These are phyloP conservation scores for Steinernema khuongi DNA, from an alignment of 1,140 invertebrate species.

Conservation along the genomic window DNA sequence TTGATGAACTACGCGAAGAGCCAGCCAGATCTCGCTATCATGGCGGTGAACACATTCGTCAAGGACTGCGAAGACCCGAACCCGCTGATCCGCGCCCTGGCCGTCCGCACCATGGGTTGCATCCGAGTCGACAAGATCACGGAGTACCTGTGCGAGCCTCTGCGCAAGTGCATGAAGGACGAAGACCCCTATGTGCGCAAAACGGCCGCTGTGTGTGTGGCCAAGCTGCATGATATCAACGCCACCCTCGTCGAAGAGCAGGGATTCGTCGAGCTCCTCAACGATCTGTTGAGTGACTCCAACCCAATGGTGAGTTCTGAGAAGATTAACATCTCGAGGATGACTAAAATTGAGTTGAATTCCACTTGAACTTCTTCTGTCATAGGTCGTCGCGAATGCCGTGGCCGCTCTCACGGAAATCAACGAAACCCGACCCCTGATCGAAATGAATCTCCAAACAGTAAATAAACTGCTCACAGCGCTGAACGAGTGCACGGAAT, in stretches of 20 bases:
- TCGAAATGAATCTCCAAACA: constrained; percentile 93
- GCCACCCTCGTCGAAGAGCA: constrained; percentile 93
- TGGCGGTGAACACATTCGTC: constrained; percentile 99
- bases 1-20: constrained; percentile 99
- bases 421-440: constrained; percentile 85
- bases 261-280: constrained; percentile 93
- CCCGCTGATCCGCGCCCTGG: constrained; percentile 92
- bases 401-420: constrained; percentile 97
- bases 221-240: constrained; percentile 98
- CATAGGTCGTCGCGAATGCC: constrained; percentile 91
- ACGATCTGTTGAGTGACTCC: constrained; percentile 92
- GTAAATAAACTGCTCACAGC: constrained; percentile 98
- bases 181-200: constrained; percentile 99
- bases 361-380: not conserved
- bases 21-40: constrained; percentile 99
- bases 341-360: not conserved
- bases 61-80: constrained; percentile 99
- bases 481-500: constrained; percentile 95
- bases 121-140: constrained; percentile 99
- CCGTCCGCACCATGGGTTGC: constrained; percentile 98
- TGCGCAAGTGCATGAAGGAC: constrained; percentile 95
- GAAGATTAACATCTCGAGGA: constrained; percentile 17
- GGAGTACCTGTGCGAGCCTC: constrained; percentile 96
- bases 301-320: constrained; percentile 87
- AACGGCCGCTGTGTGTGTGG: constrained; percentile 97